Conservation (phyloP, 2,888 invertebrate species). For the Tachina lurida region DNA sequence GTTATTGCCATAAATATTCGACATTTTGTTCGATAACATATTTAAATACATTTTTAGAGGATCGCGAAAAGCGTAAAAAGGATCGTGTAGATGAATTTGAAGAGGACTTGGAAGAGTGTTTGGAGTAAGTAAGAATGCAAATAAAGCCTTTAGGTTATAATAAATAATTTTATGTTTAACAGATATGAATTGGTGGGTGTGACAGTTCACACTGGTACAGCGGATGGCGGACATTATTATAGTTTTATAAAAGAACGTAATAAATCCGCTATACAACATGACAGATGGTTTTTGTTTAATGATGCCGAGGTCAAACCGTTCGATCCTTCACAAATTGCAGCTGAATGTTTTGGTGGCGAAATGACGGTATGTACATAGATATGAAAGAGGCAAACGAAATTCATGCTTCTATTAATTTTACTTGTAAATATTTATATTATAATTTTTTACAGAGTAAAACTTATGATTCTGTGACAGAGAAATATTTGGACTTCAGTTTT, state of each 20-base stretch:
- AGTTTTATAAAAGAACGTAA: constrained; percentile 96
- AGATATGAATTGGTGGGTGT: constrained; percentile 94
- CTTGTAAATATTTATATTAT: background rate
- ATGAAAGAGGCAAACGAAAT: background rate
- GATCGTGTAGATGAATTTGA: constrained; percentile 79
- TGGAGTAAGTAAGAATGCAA: constrained; percentile 85
- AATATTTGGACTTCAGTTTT: constrained; percentile 98
- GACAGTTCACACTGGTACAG: constrained; percentile 98
- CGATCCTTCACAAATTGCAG: constrained; percentile 96
- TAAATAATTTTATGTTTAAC: constrained; percentile 71
- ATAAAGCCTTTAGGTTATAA: background rate
- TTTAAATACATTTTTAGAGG: constrained; percentile 83
- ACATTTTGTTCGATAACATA: background rate
- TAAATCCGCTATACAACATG: constrained; percentile 86
- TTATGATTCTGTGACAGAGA: constrained; percentile 97
- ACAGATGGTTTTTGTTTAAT: constrained; percentile 96
- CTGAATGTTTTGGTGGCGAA: constrained; percentile 98
- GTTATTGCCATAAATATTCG: background rate
- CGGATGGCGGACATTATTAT: constrained; percentile 98
- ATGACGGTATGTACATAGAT: constrained; percentile 88
- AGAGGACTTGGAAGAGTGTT: constrained; percentile 87
- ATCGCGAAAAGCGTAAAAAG: constrained; percentile 84
- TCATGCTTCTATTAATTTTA: background rate
- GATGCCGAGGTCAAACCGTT: constrained; percentile 97
- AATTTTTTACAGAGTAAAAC: constrained; percentile 90